Evolutionary conservation across 2,113 vertebrate species (phyloP).

Genomic region (Ursus arctos): DNA sequence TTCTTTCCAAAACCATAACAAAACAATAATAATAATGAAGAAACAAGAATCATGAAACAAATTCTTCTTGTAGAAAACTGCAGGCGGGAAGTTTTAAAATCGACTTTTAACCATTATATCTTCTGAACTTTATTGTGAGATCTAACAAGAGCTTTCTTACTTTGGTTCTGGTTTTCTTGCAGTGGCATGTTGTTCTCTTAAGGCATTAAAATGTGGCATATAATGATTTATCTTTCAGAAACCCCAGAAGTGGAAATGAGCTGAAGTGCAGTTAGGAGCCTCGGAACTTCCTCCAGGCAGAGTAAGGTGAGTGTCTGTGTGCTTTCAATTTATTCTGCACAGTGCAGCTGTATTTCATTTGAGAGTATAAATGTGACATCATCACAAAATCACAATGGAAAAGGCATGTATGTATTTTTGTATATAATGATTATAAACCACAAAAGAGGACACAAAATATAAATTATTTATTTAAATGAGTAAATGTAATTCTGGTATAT

Average conservation of each 20-base stretch:
- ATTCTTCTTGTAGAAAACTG: neutral
- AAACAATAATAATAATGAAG: neutral
- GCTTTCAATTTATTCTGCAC: neutral
- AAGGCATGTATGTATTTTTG: neutral
- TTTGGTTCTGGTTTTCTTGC: neutral
- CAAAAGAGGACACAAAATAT: neutral
- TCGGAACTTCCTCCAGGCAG: constrained; percentile 13
- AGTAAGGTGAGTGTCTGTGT: neutral
- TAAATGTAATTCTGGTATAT: neutral
- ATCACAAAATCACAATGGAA: neutral
- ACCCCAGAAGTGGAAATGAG: neutral
- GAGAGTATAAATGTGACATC: neutral
- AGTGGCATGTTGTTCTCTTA: neutral
- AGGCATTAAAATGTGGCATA: neutral
- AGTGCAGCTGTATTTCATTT: neutral
- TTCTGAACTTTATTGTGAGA: neutral
- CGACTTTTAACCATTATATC: accelerated
- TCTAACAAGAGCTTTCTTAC: neutral
- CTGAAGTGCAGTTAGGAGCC: neutral
- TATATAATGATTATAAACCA: neutral
- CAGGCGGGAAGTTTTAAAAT: neutral
- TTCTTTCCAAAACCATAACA: neutral
- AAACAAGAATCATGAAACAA: neutral
- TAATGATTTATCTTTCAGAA: constrained; percentile 59
- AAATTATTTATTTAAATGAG: neutral